Conservation (phyloP, 1,140 invertebrate genomes). For the Leptinotarsa lineolata region DNA sequence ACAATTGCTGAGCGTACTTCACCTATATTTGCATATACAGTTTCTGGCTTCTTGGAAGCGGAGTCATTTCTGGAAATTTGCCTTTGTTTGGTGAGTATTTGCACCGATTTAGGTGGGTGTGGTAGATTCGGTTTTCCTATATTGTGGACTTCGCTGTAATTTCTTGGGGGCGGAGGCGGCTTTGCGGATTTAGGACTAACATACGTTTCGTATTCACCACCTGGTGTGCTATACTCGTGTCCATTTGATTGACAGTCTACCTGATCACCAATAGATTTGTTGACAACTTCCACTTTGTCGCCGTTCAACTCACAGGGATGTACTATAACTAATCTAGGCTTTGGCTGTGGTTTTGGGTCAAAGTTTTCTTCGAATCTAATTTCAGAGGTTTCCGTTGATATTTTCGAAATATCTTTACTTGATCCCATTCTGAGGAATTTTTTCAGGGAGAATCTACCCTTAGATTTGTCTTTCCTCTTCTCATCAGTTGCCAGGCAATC, state of each 20-base stretch:
- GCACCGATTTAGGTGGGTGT: constrained; percentile 70
- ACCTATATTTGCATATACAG: constrained; percentile 79
- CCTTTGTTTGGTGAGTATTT: constrained; percentile 66
- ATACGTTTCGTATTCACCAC: constrained; percentile 45
- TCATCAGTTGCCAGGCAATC: constrained; percentile 69
- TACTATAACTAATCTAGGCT: constrained; percentile 75
- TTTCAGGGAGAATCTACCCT: constrained; percentile 76
- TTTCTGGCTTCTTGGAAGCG: constrained; percentile 62
- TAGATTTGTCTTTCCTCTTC: constrained; percentile 70
- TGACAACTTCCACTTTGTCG: constrained; percentile 73
- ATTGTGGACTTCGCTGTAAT: constrained; percentile 59
- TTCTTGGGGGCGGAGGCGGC: constrained; percentile 65
- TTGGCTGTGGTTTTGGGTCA: constrained; percentile 31
- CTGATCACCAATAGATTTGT: constrained; percentile 55
- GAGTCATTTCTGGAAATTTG: constrained; percentile 47
- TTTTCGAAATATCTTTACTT: constrained; percentile 67
- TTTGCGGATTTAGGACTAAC: constrained; percentile 39
- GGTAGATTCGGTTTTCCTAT: constrained; percentile 67
- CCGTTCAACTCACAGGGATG: constrained; percentile 85
- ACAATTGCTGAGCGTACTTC: constrained; percentile 77
- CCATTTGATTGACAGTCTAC: constrained; percentile 51
- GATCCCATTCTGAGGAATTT: constrained; percentile 79
- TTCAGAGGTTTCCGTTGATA: constrained; percentile 44
- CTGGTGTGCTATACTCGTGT: constrained; percentile 50
- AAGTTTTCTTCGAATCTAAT: constrained; percentile 64